Conservation (phyloP, 2,113 vertebrate genomes). For the Tylochromis polylepis region DNA sequence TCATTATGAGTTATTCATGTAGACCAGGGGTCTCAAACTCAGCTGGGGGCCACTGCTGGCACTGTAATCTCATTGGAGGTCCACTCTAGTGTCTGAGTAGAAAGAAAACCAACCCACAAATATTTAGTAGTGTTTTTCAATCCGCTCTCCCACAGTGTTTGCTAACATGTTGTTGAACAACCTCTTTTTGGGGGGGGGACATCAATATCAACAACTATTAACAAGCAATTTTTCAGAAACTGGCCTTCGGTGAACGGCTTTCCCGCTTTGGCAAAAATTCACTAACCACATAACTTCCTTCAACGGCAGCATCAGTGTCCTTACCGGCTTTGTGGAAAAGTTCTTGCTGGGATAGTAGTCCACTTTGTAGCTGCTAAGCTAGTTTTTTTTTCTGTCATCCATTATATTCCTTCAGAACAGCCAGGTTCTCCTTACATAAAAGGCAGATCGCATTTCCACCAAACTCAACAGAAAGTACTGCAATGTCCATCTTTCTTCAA, state of each 20-base stretch:
- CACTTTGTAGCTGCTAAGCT: rapidly evolving
- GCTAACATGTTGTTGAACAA: neutral
- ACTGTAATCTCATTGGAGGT: no score
- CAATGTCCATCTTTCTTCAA: neutral
- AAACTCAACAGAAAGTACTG: neutral
- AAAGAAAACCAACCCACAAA: no score
- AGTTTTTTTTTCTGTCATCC: neutral
- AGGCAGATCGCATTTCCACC: neutral
- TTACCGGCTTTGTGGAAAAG: neutral
- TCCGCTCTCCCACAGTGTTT: no score
- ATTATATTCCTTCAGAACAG: neutral
- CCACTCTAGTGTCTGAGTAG: no score
- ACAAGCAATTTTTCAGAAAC: neutral
- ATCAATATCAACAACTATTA: neutral
- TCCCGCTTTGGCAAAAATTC: neutral
- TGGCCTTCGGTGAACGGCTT: neutral
- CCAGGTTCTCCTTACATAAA: neutral
- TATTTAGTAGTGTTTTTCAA: no score
- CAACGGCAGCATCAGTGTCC: rapidly evolving
- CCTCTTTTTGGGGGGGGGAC: neutral
- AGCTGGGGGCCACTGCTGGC: no score
- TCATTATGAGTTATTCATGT: neutral
- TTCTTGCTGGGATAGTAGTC: neutral
- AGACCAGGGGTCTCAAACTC: no score
- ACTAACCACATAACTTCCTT: neutral